Base-by-base conservation (phyloP, 92 coral and sea anemone species). In the Galaxea fascicularis region DNA sequence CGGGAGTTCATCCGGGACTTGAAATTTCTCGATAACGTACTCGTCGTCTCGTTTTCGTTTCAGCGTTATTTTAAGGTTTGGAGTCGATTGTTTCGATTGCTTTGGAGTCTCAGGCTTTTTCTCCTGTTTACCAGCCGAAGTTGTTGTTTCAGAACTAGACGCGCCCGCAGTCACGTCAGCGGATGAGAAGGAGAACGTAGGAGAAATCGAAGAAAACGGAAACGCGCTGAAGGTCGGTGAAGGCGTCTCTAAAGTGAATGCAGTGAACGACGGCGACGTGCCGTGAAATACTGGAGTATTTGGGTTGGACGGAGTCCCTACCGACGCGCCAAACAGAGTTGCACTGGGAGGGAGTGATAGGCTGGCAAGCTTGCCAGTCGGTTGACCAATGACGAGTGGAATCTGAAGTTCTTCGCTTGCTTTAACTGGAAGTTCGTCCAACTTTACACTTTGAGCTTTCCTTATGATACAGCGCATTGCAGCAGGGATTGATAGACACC, bases 401-500 rank as follows among this genome's bases (percentile, higher is more conserved):
- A 66, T 78, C 27, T 58, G 83, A 67, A 69, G 86, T 31, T 76
- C 82, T 17, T 83, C 88, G 70, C 89, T 93, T 25, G 82, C 65
- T 58, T 91, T 92, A 72, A 90, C 95, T 18, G 95, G 93, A 27
- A 89, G 92, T 79, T 94, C 98, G 49, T 90, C 95, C 14, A 94
- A 79, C 75, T 87, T 93, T 56, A 93, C 87, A 65, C 92, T 93
- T 54, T 93, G 88, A 24, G 98, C 99, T 85, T 97, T 97, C 62
- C 93, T 90, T 77, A 97, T 95, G 66, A 97, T 87, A 73, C 96
- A 92, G 8, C 94, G 95, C 99, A 97, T 97, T 9, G 98, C 84
- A 16, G 96, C 98, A 20, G 99, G 99, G 83, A 94, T 91, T 39
- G 99, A 97, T 22, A 95, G 90, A 74, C 98, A 97, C 80, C 99